These are phyloP conservation scores for Littorina saxatilis DNA, from an alignment of 1,140 invertebrate species.

Conservation along the genomic window DNA sequence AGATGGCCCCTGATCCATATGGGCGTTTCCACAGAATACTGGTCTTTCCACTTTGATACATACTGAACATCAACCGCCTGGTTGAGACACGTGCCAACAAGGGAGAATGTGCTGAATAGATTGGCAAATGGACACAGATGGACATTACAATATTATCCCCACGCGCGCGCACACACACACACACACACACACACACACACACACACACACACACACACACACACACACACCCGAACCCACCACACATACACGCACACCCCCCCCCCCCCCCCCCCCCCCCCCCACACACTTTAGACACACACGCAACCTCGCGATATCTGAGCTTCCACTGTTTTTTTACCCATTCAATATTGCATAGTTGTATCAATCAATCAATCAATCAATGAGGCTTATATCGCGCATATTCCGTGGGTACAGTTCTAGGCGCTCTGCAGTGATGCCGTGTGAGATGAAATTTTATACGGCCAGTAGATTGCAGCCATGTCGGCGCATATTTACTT, in stretches of 20 bases:
- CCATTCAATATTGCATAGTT: neutral
- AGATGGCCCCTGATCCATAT: too few relatives aligned
- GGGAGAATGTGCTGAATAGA: neutral
- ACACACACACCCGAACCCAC: too few relatives aligned
- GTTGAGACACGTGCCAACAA: neutral
- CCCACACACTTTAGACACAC: neutral
- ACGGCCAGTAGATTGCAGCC: too few relatives aligned
- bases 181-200: slow-evolving; percentile 3
- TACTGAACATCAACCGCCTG: neutral
- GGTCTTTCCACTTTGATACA: neutral
- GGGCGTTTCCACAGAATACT: too few relatives aligned
- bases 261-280: too few relatives aligned
- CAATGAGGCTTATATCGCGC: too few relatives aligned
- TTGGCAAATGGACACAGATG: neutral
- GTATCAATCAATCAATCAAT: neutral
- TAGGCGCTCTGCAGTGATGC: too few relatives aligned
- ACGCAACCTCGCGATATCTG: neutral
- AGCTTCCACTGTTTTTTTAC: neutral
- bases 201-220: slow-evolving; percentile 17
- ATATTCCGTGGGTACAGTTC: too few relatives aligned
- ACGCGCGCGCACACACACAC: neutral
- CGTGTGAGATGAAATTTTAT: too few relatives aligned
- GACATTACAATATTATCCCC: neutral
- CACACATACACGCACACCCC: too few relatives aligned
- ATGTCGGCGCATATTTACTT: too few relatives aligned